Percentiles rank a stretch among this genome's conserved stretches.
phyloP scores from a whole-genome alignment of 2,113 vertebrate genomes.

The Riparia riparia region DNA sequence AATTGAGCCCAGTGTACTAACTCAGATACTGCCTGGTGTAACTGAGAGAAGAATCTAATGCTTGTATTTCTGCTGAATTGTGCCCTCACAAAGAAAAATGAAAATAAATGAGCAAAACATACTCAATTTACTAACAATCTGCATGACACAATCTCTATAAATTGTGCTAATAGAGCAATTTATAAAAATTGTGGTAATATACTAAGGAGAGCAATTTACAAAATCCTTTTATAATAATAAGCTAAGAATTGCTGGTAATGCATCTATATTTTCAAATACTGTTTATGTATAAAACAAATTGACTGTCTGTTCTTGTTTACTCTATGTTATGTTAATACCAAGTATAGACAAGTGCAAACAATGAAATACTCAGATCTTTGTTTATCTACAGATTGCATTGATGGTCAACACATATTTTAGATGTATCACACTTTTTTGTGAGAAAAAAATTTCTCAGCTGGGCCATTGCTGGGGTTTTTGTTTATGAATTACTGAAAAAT shows the following conservation, averaged over 20 bases:
- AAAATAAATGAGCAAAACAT: conserved; percentile 35
- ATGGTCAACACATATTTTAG: neutral
- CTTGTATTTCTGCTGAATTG: neutral
- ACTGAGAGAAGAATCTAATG: conserved; percentile 4
- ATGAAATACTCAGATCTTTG: conserved; percentile 18
- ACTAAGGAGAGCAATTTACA: conserved; percentile 52
- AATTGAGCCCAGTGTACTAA: neutral
- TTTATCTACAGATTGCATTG: conserved; percentile 5
- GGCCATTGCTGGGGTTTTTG: neutral
- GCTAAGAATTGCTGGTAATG: conserved; percentile 27
- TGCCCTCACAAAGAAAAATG: conserved; percentile 5
- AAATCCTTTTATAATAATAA: conserved; percentile 67
- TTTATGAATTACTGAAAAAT: conserved; percentile 19
- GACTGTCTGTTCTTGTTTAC: conserved; percentile 42
- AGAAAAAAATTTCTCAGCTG: conserved; percentile 14
- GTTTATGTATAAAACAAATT: conserved; percentile 53
- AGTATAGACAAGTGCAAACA: neutral
- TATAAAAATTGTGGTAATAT: conserved; percentile 61
- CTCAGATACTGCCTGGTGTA: neutral
- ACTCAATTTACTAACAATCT: conserved; percentile 53
- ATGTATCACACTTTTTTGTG: neutral
- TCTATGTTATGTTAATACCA: neutral
- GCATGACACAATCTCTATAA: conserved; percentile 54
- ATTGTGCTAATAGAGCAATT: conserved; percentile 66
- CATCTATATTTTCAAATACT: conserved; percentile 39